Evolutionary conservation across 1,140 invertebrate genomes (phyloP), one percentile per base, ranked within the genome.

Genomic region (Tetramorium simillimum): DNA sequence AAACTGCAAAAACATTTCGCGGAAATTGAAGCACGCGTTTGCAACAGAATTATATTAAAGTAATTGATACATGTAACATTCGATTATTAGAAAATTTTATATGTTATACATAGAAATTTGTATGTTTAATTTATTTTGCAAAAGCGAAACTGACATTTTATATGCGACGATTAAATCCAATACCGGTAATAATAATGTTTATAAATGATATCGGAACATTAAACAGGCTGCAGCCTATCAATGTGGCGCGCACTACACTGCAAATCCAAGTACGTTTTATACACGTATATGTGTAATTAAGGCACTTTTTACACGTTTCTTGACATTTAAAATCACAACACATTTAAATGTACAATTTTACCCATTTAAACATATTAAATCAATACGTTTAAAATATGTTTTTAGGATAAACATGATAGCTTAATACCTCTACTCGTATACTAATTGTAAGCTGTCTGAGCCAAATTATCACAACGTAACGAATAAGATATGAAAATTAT

Each of bases 101-200:
- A 40, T 40, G 10, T 58, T 12, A 14, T 18, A 18, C 37, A 28
- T 53, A 56, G 12, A 21, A 46, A 43, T 67, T 67, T 46, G 24
- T 24, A 24, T 24, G 21, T 69, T 49, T 18, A n/a, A 28, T 63
- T 77, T 63, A 46, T 14, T 77, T 63, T 28, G 2, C 12, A 43
- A 63, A 43, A 28, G 10, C 37, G 5, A 78, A 78, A 16, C 10
- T 46, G 56, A 77, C 40, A 65, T 65, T 65, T 51, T 62, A 58
- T 37, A 75, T 14, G 16, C 21, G 21, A 43, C 6, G 18, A 37
- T 46, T 3, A 40, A 46, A 46, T 63, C n/a, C 43, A 24, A 63
- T 46, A 14, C 12, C 40, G 4, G 24, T 16, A 40, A 33, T 65
- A 49, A 65, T 78, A 65, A 10, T 37, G n/a, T 10, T 69, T 51